Conservation (phyloP, 2,797 vertebrate genomes). For the Phoebastria nigripes region DNA sequence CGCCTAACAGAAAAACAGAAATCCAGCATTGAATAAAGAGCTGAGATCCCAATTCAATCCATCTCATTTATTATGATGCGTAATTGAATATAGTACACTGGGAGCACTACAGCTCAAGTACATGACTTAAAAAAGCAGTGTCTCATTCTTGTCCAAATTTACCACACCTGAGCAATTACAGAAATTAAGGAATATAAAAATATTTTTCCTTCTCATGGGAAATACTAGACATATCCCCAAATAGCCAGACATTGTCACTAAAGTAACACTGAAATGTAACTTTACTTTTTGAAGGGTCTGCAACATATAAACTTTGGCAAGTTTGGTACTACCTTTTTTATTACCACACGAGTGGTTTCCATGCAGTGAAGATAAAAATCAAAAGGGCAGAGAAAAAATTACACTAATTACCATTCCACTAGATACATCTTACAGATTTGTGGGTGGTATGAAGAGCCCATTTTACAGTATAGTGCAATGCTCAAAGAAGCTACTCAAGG, state of each 20-base stretch:
- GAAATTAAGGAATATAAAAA: slow-evolving; percentile 9
- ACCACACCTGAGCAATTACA: background rate
- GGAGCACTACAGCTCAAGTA: background rate
- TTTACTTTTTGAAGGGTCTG: background rate
- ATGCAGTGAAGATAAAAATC: slow-evolving; percentile 16
- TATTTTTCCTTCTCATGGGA: background rate
- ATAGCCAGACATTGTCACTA: background rate
- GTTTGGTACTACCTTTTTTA: slow-evolving; percentile 3
- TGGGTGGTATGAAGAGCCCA: background rate
- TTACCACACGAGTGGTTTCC: background rate
- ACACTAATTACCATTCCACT: slow-evolving; percentile 33
- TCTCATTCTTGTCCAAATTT: background rate
- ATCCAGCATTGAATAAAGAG: background rate
- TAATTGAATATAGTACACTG: background rate
- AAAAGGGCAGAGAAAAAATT: background rate
- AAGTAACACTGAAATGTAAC: background rate
- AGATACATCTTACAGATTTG: slow-evolving; percentile 3
- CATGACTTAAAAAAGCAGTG: background rate
- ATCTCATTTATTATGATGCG: background rate
- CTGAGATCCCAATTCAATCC: background rate
- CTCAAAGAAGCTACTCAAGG: slow-evolving; percentile 2
- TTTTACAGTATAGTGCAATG: background rate
- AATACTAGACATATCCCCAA: background rate
- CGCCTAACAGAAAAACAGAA: background rate
- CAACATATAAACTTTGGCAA: background rate